Evolutionary conservation across 2,113 vertebrate species (phyloP).

Genomic region (Progne subis): DNA sequence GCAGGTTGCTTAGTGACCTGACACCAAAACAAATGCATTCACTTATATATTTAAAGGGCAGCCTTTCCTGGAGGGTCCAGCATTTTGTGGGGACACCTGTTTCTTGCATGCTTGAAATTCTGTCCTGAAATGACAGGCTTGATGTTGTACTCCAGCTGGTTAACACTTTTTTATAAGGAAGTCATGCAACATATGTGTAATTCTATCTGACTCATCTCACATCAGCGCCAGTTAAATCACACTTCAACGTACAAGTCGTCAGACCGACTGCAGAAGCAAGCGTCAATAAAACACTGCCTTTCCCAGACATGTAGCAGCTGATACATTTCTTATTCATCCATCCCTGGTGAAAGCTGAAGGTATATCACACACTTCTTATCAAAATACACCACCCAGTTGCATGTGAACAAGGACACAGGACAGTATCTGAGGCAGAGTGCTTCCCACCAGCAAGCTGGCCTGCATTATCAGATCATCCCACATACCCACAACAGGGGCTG

Average conservation of each 20-base stretch:
- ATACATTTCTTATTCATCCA: background rate
- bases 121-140: constrained; percentile 43
- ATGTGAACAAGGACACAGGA: accelerated
- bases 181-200: background rate
- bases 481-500: accelerated
- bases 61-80: background rate
- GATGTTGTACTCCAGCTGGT: background rate
- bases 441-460: background rate
- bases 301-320: background rate
- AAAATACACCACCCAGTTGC: background rate
- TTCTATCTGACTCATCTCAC: constrained; percentile 6
- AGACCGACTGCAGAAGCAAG: background rate
- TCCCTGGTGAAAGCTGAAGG: background rate
- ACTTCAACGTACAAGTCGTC: accelerated
- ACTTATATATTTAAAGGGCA: constrained; percentile 70
- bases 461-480: background rate
- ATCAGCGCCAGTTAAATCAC: background rate
- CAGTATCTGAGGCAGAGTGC: background rate
- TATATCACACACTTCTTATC: accelerated
- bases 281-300: background rate
- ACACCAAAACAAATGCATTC: constrained; percentile 70
- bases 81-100: constrained; percentile 54
- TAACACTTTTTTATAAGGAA: background rate
- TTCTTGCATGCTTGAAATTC: constrained; percentile 34
- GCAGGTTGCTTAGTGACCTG: constrained; percentile 64